These are phyloP conservation scores for Apomyelois bistriatella DNA, from an alignment of 2,888 invertebrate genomes.

Conservation along the genomic window DNA sequence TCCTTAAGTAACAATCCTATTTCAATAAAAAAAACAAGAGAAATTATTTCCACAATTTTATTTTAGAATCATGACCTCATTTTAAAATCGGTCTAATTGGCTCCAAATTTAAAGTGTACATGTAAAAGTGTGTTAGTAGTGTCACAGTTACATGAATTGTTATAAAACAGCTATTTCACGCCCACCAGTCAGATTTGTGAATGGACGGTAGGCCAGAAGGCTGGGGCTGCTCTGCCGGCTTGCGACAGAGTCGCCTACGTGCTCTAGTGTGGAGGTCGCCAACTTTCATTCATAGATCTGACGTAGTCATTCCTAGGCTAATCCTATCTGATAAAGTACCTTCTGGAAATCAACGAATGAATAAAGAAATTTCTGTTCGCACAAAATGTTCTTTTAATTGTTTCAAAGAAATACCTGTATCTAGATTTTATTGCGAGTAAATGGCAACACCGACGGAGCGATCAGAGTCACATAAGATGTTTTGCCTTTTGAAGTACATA, in stretches of 20 bases:
- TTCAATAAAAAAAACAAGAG: background rate
- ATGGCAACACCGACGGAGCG: too few species aligned
- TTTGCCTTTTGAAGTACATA: too few species aligned
- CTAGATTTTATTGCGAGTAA: too few species aligned
- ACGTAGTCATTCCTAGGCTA: constrained; percentile 17
- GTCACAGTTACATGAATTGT: constrained; percentile 38
- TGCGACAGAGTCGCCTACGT: constrained; percentile 73
- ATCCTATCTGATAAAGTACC: too few species aligned
- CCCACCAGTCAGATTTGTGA: constrained; percentile 59
- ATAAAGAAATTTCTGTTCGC: too few species aligned
- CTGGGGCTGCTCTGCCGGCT: constrained; percentile 27
- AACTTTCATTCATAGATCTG: constrained; percentile 72
- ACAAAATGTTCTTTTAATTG: too few species aligned
- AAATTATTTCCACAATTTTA: too few species aligned
- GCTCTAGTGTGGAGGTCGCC: constrained; percentile 60
- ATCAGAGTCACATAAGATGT: too few species aligned
- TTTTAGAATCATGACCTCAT: constrained; percentile 16
- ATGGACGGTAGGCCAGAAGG: constrained; percentile 45
- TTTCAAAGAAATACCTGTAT: too few species aligned
- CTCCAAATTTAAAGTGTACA: constrained; percentile 17
- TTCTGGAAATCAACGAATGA: too few species aligned
- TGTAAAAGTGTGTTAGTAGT: constrained; percentile 28
- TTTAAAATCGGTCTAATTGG: constrained; percentile 9
- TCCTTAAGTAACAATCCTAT: background rate
- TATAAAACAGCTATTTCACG: constrained; percentile 50